phyloP scores from a whole-genome alignment of 2,797 vertebrate species.

The Sciurus carolinensis region DNA sequence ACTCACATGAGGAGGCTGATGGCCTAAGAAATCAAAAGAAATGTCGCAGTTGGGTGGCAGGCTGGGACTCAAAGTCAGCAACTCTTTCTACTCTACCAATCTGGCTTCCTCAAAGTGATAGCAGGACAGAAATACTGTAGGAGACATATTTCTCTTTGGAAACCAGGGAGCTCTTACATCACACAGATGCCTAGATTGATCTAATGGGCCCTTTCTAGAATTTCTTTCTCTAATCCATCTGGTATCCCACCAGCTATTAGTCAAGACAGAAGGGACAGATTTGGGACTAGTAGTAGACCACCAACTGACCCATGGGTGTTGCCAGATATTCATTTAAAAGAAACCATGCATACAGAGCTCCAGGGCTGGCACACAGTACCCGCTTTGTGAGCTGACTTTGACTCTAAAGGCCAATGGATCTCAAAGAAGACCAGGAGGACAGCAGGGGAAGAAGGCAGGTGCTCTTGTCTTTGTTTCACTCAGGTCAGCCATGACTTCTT shows the following conservation, averaged over 20 bases:
- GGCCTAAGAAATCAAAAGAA: not conserved
- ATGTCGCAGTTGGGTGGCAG: not conserved
- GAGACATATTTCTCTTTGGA: not conserved
- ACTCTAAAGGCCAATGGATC: not conserved
- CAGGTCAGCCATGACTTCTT: not conserved
- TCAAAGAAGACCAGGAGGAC: not conserved
- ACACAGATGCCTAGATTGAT: not conserved
- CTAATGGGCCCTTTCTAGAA: not conserved
- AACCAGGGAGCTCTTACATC: not conserved
- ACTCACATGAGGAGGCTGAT: not conserved
- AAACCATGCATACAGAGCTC: not conserved
- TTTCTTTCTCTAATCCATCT: not conserved
- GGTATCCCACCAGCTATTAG: not conserved
- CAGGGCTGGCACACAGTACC: not conserved
- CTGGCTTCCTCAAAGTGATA: not conserved
- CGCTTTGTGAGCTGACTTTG: not conserved
- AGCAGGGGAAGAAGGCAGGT: not conserved
- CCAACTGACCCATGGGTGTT: not conserved
- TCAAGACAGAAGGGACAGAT: not conserved
- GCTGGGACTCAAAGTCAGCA: not conserved
- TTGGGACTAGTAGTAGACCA: not conserved
- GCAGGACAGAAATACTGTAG: not conserved
- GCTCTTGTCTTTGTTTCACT: not conserved
- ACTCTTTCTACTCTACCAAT: not conserved
- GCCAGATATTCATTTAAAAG: not conserved